Conservation (phyloP, 2,797 vertebrate genomes). For the Typhlichthys subterraneus region DNA sequence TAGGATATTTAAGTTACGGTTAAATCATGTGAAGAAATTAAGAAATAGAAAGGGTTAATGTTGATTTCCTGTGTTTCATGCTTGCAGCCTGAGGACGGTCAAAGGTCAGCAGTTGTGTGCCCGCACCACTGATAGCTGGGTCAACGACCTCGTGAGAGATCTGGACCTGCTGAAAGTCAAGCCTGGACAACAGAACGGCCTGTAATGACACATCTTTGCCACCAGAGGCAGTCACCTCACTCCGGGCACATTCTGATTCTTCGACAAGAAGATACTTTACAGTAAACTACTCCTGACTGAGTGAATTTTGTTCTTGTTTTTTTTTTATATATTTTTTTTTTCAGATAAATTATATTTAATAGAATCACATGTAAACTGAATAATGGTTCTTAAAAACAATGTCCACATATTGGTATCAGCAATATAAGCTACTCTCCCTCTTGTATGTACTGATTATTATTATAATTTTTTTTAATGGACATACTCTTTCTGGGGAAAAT, state of each 20-base stretch:
- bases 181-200: conserved; percentile 18
- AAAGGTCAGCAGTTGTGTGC: conserved; percentile 56
- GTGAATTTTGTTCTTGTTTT: neutral
- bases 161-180: conserved; percentile 35
- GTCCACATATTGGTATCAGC: no score
- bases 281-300: no score
- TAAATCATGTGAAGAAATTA: no score
- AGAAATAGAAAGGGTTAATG: neutral
- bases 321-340: no score
- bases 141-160: conserved; percentile 47
- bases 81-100: conserved; percentile 59
- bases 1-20: no score
- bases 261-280: neutral
- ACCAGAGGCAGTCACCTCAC: neutral
- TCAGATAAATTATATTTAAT: no score
- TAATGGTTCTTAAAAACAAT: no score
- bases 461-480: no score
- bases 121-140: conserved; percentile 57
- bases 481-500: no score
- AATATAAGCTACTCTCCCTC: no score
- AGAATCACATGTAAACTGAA: no score
- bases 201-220: conserved; percentile 30
- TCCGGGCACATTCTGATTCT: neutral
- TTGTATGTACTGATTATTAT: no score
- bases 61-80: neutral